A percentile compares a stretch with the other conserved stretches of the same genome.
These are phyloP conservation scores for Diplodus puntazzo DNA, from an alignment of 2,797 vertebrate genomes.

Conservation along the genomic window DNA sequence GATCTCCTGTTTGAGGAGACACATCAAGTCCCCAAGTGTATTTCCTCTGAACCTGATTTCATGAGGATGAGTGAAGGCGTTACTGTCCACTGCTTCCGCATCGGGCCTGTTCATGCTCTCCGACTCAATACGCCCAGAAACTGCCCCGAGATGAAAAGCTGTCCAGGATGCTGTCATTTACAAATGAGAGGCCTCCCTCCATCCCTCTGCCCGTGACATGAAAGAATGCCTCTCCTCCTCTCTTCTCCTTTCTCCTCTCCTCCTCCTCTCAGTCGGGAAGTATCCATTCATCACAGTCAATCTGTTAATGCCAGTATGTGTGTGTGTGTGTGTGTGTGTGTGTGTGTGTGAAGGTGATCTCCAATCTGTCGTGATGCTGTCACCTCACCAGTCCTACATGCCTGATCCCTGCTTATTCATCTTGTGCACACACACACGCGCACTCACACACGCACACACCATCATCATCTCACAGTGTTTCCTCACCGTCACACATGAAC, in stretches of 20 bases:
- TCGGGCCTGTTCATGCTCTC: constrained; percentile 36
- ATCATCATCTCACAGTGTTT: constrained; percentile 15
- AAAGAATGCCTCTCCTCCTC: constrained; percentile 47
- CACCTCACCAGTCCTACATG: constrained; percentile 57
- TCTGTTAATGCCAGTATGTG: constrained; percentile 72
- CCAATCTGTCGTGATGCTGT: constrained; percentile 65
- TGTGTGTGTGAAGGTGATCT: constrained; percentile 62
- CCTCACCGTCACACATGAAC: constrained; percentile 28
- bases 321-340: constrained; percentile 41
- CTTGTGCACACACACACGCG: constrained; percentile 9
- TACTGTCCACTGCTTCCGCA: constrained; percentile 35
- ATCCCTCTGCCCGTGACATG: constrained; percentile 52
- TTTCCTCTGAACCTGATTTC: constrained; percentile 42
- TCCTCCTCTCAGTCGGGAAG: constrained; percentile 46
- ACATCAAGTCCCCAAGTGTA: constrained; percentile 14
- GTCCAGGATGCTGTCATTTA: constrained; percentile 70
- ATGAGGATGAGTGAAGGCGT: constrained; percentile 37
- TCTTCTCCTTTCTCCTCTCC: constrained; percentile 31
- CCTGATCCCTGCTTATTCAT: constrained; percentile 58
- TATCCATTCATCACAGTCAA: constrained; percentile 78
- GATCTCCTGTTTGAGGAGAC: constrained; percentile 52
- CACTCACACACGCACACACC: constrained; percentile 4
- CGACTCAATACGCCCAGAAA: constrained; percentile 48
- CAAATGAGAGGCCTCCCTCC: constrained; percentile 65
- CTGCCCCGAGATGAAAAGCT: constrained; percentile 64